A percentile compares a stretch with the other conserved stretches of the same genome.
Evolutionary conservation across 2,113 vertebrate genomes (phyloP).

Genomic region (Calidris pugnax): DNA sequence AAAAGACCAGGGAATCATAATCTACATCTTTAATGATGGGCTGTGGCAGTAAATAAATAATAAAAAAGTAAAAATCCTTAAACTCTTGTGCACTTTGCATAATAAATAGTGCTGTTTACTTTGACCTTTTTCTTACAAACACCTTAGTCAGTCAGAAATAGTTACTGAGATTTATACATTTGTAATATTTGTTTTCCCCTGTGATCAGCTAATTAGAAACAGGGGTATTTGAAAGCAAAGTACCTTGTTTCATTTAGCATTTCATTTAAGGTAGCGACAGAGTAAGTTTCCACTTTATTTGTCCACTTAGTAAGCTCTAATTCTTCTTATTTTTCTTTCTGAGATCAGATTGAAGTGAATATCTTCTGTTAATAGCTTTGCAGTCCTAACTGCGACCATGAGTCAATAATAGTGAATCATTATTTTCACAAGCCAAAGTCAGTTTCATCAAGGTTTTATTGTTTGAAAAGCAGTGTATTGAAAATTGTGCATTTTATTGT

Average conservation of each 20-base stretch:
- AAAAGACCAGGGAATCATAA: not conserved
- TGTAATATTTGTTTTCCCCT: not conserved
- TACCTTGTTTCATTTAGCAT: not conserved
- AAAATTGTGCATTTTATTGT: not conserved
- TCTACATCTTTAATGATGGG: not conserved
- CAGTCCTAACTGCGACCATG: not conserved
- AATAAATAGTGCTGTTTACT: not conserved
- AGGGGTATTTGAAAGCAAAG: not conserved
- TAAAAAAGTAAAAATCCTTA: not conserved
- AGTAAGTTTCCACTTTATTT: not conserved
- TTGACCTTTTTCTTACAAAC: not conserved
- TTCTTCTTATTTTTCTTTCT: not conserved
- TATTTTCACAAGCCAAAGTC: not conserved
- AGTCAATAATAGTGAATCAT: not conserved
- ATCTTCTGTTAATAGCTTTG: not conserved
- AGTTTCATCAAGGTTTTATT: not conserved
- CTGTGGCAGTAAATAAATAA: not conserved
- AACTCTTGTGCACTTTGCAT: not conserved
- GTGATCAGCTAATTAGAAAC: not conserved
- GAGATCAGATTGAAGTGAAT: not conserved
- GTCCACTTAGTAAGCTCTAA: not conserved
- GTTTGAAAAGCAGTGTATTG: not conserved
- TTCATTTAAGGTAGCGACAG: not conserved
- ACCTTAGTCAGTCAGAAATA: not conserved
- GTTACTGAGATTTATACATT: not conserved